Percentiles rank a stretch among this genome's conserved stretches.
Conservation (phyloP, 2,113 vertebrate species). For the Tamias sibiricus region DNA sequence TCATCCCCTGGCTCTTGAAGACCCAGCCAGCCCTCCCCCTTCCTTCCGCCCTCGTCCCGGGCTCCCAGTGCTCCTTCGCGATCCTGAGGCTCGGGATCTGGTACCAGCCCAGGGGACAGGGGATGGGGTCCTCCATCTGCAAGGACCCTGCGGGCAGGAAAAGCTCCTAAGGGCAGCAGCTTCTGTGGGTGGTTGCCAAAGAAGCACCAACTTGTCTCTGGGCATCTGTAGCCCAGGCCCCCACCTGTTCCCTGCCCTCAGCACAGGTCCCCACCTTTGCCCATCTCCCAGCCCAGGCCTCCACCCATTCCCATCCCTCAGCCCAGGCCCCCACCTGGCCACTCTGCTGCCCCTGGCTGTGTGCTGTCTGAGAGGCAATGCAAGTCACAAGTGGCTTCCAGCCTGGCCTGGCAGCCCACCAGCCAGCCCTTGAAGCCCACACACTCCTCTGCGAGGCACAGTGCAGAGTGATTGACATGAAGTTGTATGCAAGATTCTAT, state of each 20-base stretch:
- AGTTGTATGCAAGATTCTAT: conserved; percentile 82
- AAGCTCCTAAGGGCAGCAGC: too few species aligned
- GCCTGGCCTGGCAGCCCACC: conserved; percentile 72
- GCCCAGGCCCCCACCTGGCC: neutral
- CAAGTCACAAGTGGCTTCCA: conserved; percentile 70
- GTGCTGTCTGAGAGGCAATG: conserved; percentile 66
- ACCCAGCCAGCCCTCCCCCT: neutral
- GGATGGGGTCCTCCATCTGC: neutral
- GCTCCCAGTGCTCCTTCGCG: neutral
- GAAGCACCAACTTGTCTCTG: too few species aligned
- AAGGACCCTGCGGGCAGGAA: neutral
- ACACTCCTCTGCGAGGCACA: conserved; percentile 73
- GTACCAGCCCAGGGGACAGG: neutral
- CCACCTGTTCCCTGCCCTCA: too few species aligned
- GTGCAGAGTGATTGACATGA: conserved; percentile 75
- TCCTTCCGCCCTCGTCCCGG: neutral
- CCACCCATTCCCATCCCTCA: neutral
- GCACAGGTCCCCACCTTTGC: too few species aligned
- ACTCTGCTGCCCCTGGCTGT: neutral
- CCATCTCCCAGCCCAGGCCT: too few species aligned
- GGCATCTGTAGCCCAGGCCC: neutral
- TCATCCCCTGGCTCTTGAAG: too few species aligned
- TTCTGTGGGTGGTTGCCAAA: too few species aligned
- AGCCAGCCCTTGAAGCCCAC: conserved; percentile 75
- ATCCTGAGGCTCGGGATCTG: neutral